These are phyloP conservation scores for Diaperis boleti DNA, from an alignment of 2,888 invertebrate species.

Conservation along the genomic window DNA sequence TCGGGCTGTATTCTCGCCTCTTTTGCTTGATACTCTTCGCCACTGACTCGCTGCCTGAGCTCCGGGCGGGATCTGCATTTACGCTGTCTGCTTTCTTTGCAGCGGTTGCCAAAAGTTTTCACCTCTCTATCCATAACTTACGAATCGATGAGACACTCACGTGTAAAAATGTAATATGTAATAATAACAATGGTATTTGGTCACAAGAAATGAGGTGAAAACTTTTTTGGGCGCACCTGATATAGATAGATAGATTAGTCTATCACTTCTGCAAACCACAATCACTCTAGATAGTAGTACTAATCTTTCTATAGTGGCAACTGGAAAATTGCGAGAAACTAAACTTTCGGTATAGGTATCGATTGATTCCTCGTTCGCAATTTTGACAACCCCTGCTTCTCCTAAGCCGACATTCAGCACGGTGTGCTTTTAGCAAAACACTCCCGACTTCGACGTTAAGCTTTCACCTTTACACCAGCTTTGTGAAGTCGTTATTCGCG, in stretches of 20 bases:
- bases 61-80: slow-evolving; percentile 40
- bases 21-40: slow-evolving; percentile 41
- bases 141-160: too few relatives aligned
- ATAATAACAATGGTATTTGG: too few relatives aligned
- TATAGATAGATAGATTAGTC: too few relatives aligned
- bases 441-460: slow-evolving; percentile 52
- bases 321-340: too few relatives aligned
- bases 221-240: too few relatives aligned
- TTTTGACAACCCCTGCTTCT: slow-evolving; percentile 42
- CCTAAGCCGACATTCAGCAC: slow-evolving; percentile 41
- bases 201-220: too few relatives aligned
- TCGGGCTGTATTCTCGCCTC: slow-evolving; percentile 42
- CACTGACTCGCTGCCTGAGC: slow-evolving; percentile 39
- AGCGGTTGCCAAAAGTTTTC: slow-evolving; percentile 37
- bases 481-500: slow-evolving; percentile 54
- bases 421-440: slow-evolving; percentile 53
- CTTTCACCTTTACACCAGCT: slow-evolving; percentile 59
- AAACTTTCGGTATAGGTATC: too few relatives aligned
- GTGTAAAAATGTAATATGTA: too few relatives aligned
- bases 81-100: slow-evolving; percentile 35
- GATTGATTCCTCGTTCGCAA: not conserved
- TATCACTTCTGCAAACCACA: too few relatives aligned
- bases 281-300: too few relatives aligned
- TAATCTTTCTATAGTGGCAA: too few relatives aligned
- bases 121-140: too few relatives aligned